A percentile compares a stretch with the other conserved stretches of the same genome.
Conservation (phyloP, 2,113 vertebrate genomes). For the Gymnarchus niloticus region DNA sequence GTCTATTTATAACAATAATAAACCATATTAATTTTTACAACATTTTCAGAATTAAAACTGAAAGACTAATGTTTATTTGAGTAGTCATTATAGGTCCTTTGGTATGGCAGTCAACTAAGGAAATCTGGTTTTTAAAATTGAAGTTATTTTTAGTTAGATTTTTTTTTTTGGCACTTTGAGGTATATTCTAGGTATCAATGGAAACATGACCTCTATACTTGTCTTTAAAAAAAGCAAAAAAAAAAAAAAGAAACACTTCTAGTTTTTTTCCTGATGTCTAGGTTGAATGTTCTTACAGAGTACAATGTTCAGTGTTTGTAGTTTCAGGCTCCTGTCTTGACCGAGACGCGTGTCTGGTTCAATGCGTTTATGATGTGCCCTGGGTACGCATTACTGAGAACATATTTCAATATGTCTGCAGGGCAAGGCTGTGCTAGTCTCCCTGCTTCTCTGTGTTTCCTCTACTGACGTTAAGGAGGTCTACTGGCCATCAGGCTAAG, state of each 20-base stretch:
- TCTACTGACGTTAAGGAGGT: not conserved
- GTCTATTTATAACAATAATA: not conserved
- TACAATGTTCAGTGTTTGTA: not conserved
- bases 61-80: not conserved
- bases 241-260: no score
- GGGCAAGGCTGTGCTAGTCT: not conserved
- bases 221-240: not conserved
- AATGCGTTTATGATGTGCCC: not conserved
- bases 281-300: not conserved
- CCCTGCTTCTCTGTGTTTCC: not conserved
- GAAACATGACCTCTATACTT: not conserved
- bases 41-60: not conserved
- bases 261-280: not conserved
- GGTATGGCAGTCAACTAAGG: not conserved
- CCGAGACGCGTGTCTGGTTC: not conserved
- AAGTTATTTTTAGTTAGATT: not conserved
- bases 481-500: not conserved
- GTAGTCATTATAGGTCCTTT: not conserved
- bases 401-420: not conserved
- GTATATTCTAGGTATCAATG: no score
- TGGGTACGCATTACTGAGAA: not conserved
- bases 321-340: not conserved
- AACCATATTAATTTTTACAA: conserved; percentile 6
- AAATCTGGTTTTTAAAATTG: not conserved
- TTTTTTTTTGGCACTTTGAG: not conserved